Conservation (phyloP, 2,113 vertebrate species). For the Narcine bancroftii region DNA sequence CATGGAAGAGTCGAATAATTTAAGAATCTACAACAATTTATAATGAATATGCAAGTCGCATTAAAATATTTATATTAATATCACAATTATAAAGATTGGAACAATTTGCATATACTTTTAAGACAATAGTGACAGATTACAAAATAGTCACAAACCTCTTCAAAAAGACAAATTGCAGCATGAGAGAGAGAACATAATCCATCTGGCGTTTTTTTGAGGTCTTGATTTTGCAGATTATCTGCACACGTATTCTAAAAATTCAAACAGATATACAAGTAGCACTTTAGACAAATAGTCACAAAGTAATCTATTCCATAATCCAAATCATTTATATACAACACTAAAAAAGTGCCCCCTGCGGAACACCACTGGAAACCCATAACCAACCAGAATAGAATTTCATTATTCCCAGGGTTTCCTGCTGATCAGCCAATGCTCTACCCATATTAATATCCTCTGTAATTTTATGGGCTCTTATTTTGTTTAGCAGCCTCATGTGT, state of each 20-base stretch:
- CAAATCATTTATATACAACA: no score
- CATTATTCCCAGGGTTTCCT: no score
- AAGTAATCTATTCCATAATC: no score
- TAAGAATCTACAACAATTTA: not conserved
- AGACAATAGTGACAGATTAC: not conserved
- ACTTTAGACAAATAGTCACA: not conserved
- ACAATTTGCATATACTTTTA: not conserved
- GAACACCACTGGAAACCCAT: no score
- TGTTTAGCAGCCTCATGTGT: no score
- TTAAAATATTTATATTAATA: not conserved
- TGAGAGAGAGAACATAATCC: constrained; percentile 63
- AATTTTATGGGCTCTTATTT: no score
- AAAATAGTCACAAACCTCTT: constrained; percentile 54
- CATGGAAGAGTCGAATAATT: not conserved
- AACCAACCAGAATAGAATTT: no score
- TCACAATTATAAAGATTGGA: not conserved
- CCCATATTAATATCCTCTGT: no score
- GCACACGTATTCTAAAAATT: constrained; percentile 55
- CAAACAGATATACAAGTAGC: not conserved
- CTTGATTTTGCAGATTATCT: constrained; percentile 57
- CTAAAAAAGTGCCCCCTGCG: no score
- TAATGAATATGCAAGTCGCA: not conserved
- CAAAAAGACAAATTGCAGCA: constrained; percentile 63
- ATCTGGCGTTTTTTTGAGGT: constrained; percentile 60
- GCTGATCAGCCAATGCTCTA: no score